Conservation (phyloP, 1,140 invertebrate species). For the Drosophila ercepeae region DNA sequence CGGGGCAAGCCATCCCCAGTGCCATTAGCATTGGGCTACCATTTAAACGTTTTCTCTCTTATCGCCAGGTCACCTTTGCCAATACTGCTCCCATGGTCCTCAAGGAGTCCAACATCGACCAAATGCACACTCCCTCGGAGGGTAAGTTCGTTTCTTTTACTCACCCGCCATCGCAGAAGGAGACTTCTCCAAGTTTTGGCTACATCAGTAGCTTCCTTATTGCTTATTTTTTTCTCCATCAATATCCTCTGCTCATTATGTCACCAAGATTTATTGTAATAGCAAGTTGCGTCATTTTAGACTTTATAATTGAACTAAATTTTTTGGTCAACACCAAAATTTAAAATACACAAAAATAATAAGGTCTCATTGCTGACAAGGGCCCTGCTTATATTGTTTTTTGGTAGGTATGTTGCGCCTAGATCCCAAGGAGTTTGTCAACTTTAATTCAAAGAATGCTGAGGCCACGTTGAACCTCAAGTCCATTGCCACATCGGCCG, state of each 20-base stretch:
- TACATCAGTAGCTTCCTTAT: too few species aligned
- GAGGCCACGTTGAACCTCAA: constrained; percentile 54
- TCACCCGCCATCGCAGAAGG: not conserved
- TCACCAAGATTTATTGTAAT: constrained; percentile 4
- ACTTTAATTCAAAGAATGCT: constrained; percentile 73
- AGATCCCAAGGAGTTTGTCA: constrained; percentile 90
- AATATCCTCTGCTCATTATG: constrained; percentile 1
- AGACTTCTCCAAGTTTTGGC: too few species aligned
- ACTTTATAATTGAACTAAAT: constrained; percentile 18
- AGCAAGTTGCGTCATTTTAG: constrained; percentile 14
- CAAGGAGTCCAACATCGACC: constrained; percentile 37
- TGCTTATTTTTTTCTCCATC: not conserved
- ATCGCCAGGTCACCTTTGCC: constrained; percentile 75
- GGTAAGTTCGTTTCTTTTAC: constrained; percentile 20
- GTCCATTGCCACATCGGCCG: constrained; percentile 29
- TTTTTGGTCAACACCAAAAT: constrained; percentile 14
- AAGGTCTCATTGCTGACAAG: not conserved
- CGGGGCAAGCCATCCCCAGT: not conserved
- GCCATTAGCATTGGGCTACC: constrained; percentile 6
- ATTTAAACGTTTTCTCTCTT: constrained; percentile 36
- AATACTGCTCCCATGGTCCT: constrained; percentile 58
- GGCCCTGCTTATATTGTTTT: constrained; percentile 7
- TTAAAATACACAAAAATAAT: constrained; percentile 14
- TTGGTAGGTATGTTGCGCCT: constrained; percentile 78
- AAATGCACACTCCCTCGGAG: constrained; percentile 57